These are phyloP conservation scores for Holothuria scabra DNA, from an alignment of 53 echinoderm and acorn worm genomes.

Conservation along the genomic window DNA sequence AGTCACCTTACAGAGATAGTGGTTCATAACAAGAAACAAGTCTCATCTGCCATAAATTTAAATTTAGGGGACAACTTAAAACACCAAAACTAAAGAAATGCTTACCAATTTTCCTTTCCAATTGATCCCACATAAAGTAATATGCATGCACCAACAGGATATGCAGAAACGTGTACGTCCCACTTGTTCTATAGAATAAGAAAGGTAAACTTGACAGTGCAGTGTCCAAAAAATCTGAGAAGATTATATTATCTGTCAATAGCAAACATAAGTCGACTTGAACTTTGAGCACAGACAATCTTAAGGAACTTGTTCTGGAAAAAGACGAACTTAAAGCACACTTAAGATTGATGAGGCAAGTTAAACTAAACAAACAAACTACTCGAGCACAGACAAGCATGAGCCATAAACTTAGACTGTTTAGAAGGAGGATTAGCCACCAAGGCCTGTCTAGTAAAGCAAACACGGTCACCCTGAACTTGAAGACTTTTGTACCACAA, in stretches of 20 bases:
- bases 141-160: neutral
- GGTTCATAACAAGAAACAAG: too few relatives aligned
- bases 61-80: too few relatives aligned
- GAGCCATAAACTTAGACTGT: too few relatives aligned
- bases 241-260: constrained; percentile 37
- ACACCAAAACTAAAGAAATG: too few relatives aligned
- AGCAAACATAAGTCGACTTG: constrained; percentile 27
- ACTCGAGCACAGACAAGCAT: neutral
- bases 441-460: neutral
- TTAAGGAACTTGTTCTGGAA: constrained; percentile 30
- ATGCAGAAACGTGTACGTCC: neutral
- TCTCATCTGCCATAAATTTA: too few relatives aligned
- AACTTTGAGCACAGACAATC: constrained; percentile 40
- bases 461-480: constrained; percentile 23
- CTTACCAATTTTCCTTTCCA: too few relatives aligned
- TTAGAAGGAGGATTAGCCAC: too few relatives aligned
- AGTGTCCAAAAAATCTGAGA: constrained; percentile 40
- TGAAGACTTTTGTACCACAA: constrained; percentile 32
- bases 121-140: too few relatives aligned
- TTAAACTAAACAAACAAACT: constrained; percentile 26
- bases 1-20: too few relatives aligned
- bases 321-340: constrained; percentile 3
- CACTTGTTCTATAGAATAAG: constrained; percentile 18
- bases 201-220: constrained; percentile 25
- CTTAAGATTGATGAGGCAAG: constrained; percentile 37